Conservation (phyloP, 2,888 invertebrate genomes). For the Trichacis sp. region DNA sequence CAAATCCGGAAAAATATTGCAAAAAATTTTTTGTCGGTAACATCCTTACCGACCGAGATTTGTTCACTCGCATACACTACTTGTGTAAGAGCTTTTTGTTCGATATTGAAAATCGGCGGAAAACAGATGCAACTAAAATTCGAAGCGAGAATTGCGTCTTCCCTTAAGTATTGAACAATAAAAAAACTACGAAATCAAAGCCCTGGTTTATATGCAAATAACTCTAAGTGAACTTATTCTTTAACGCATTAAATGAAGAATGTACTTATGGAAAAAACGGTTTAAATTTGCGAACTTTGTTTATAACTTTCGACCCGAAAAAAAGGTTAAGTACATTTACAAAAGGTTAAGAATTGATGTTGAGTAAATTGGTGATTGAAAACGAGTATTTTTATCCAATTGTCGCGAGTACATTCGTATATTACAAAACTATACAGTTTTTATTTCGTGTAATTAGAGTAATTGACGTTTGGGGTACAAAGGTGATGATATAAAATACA, state of each 20-base stretch:
- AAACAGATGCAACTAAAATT: too few relatives aligned
- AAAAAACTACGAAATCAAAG: conserved; percentile 22
- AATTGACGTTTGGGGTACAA: conserved; percentile 20
- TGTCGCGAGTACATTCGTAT: not conserved
- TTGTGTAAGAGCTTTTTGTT: too few relatives aligned
- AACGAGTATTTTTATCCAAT: not conserved
- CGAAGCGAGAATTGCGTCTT: too few relatives aligned
- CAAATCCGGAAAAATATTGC: too few relatives aligned
- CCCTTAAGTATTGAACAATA: not conserved
- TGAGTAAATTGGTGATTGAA: conserved; percentile 27
- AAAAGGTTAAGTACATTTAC: conserved; percentile 30
- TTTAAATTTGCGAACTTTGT: too few relatives aligned
- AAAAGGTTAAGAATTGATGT: conserved; percentile 25
- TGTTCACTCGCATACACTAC: too few relatives aligned
- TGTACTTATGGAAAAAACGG: too few relatives aligned
- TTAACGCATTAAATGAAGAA: too few relatives aligned
- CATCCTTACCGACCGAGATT: too few relatives aligned
- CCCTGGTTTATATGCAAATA: conserved; percentile 30
- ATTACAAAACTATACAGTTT: too few relatives aligned
- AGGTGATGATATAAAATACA: conserved; percentile 31
- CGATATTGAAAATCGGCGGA: too few relatives aligned
- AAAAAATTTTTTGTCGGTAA: too few relatives aligned
- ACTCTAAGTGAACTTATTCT: conserved; percentile 35
- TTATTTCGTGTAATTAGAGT: not conserved
- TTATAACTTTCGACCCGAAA: not conserved